Percentiles rank a stretch among this genome's conserved stretches.
phyloP scores from a whole-genome alignment of 2,888 invertebrate genomes.

The Cepaea hortensis region DNA sequence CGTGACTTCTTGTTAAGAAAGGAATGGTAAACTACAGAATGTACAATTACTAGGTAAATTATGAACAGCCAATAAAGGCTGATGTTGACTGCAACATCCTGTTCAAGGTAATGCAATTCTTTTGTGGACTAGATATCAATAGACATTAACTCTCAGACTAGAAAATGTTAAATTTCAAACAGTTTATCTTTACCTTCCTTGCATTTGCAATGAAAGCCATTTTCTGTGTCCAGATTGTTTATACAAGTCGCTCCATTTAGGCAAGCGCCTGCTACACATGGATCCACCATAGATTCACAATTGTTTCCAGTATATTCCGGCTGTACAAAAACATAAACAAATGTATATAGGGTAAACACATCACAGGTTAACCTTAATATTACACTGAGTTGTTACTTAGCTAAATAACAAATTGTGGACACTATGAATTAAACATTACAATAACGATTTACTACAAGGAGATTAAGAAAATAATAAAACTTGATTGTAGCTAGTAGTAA shows the following conservation, averaged over 20 bases:
- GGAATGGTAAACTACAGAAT: too few relatives aligned
- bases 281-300: conserved; percentile 57
- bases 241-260: conserved; percentile 54
- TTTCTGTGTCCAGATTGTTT: conserved; percentile 79
- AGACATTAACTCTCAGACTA: too few relatives aligned
- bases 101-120: too few relatives aligned
- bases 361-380: too few relatives aligned
- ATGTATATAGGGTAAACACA: too few relatives aligned
- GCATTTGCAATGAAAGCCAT: conserved; percentile 5
- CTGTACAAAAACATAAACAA: conserved; percentile 9
- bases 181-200: conserved; percentile 11
- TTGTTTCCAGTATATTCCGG: conserved; percentile 58
- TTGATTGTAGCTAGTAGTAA: too few relatives aligned
- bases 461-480: background rate
- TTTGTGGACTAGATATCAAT: too few relatives aligned
- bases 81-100: too few relatives aligned
- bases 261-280: conserved; percentile 58
- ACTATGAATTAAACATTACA: background rate
- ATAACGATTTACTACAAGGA: background rate
- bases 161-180: background rate
- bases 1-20: too few relatives aligned
- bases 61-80: too few relatives aligned
- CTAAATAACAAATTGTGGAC: conserved; percentile 75
- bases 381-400: background rate
- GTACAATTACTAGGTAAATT: too few relatives aligned